Base-by-base conservation (phyloP, 2,888 invertebrate genomes). In the Mesochorus sp. region DNA sequence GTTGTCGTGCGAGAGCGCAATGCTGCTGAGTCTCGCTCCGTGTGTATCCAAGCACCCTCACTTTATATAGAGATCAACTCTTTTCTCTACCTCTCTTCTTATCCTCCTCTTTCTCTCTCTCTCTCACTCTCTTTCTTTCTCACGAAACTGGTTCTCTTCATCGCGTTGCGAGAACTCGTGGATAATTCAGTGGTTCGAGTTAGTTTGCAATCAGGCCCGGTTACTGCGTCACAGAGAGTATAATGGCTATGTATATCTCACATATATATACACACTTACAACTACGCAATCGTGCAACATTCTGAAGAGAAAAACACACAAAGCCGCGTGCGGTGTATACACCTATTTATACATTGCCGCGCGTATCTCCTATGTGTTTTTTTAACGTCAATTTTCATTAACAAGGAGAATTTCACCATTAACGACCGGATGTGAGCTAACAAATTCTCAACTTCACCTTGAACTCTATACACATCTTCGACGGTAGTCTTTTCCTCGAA, bases 181-280 rank as follows among this genome's bases (percentile, higher is more conserved):
- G 67, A 72, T 72, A 72, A 76, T 77, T 77, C 62, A 72, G 39
- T 55, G 62, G 17, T 62, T 67, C 72, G 61, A 21, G 72, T 67
- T 72, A 47, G 67, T 39, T 67, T n/a, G 72, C 39, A 37, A 72
- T 64, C 55, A 49, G 26, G 34, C 51, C 14, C 47, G 31, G 37
- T 24, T 28, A 24, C 51, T 14, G 51, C 39, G 57, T 66, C 57
- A 34, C 64, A 37, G 24, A 19, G 42, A 24, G 24, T 21, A 8
- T 21, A 14, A 34, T 37, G 26, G 12, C 39, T 14, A 31, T 8
- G n/a, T n/a, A n/a, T n/a, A n/a, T n/a, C n/a, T n/a, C n/a, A n/a
- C 1, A 42, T 21, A 19, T 39, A 5, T 12, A 5, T 39, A 39
- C 6, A 39, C 14, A 2, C n/a, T n/a, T n/a, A n/a, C n/a, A 42